Evolutionary conservation across 2,888 invertebrate genomes (phyloP).

Genomic region (Drosophila mayaguana): DNA sequence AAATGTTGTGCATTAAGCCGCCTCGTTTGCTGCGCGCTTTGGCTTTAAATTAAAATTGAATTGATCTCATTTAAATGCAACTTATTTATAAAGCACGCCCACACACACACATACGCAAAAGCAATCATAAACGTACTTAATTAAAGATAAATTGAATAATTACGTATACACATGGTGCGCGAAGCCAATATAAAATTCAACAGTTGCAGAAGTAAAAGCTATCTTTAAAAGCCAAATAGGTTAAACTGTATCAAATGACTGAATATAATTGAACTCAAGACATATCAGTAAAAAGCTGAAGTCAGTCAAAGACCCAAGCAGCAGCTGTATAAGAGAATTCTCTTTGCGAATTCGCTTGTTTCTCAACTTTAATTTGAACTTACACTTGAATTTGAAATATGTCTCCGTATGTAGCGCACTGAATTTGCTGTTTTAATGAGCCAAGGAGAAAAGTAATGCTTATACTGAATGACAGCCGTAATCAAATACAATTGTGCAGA

Average conservation of each 20-base stretch:
- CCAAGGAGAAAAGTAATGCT: constrained; percentile 37
- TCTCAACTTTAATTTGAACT: background rate
- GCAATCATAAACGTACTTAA: constrained; percentile 37
- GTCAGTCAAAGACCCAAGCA: background rate
- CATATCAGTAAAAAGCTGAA: background rate
- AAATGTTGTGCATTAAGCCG: constrained; percentile 73
- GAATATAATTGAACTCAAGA: background rate
- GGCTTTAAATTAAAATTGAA: constrained; percentile 73
- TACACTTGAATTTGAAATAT: constrained; percentile 39
- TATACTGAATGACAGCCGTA: constrained; percentile 49
- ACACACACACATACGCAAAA: constrained; percentile 6
- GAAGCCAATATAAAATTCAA: constrained; percentile 4
- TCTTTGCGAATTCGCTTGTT: background rate
- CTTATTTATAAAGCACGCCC: constrained; percentile 53
- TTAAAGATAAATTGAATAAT: constrained; percentile 63
- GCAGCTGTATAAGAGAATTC: background rate
- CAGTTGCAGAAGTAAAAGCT: constrained; percentile 1
- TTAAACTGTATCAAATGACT: background rate
- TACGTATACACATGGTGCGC: constrained; percentile 54
- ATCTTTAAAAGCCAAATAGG: background rate
- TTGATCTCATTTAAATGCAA: constrained; percentile 74
- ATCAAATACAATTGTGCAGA: constrained; percentile 63
- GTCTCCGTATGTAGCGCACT: constrained; percentile 26
- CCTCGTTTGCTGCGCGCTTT: constrained; percentile 69
- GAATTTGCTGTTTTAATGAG: constrained; percentile 68